Base-by-base conservation (phyloP, 2,888 invertebrate species). In the Thyatira batis region DNA sequence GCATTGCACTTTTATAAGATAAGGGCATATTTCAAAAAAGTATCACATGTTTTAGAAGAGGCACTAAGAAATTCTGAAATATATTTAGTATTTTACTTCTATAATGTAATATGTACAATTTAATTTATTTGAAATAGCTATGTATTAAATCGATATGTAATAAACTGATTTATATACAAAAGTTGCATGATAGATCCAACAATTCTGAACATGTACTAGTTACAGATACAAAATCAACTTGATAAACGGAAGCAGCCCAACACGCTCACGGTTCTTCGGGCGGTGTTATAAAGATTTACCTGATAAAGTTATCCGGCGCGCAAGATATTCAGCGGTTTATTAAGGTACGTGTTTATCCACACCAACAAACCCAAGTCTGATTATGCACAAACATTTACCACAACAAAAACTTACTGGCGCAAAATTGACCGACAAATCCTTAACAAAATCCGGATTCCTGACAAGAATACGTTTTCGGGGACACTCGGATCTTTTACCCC, bases 391-490 rank as follows among this genome's bases (percentile, higher is more conserved):
- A 80, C 46, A 80, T 78, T 71, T 73, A 63, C 72, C 73, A 73
- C 70, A 73, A 81, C 73, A 79, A 80, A 78, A 84, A 78, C 76
- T 71, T 76, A 79, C 71, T 72, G 72, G 75, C 67, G 71, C 68
- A 74, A 84, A 85, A 85, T 84, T 84, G 85, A 83, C 85, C 83
- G 82, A 82, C 77, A 84, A 86, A 87, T 86, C 79, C 83, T 80
- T 76, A 74, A 78, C 80, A 78, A 80, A 83, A 83, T 81, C 79
- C 78, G 71, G 75, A 80, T 73, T 77, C 80, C 80, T 85, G 81
- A 82, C 83, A 78, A 83, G 83, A 86, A 85, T 85, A 86, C 81
- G 78, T 79, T 84, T 73, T 77, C 63, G 74, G 80, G 81, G 84
- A 81, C 78, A 79, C 72, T 73, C 73, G 68, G 78, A 79, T 78